Base-by-base conservation (phyloP, 2,113 vertebrate genomes). In the Festucalex cinctus region DNA sequence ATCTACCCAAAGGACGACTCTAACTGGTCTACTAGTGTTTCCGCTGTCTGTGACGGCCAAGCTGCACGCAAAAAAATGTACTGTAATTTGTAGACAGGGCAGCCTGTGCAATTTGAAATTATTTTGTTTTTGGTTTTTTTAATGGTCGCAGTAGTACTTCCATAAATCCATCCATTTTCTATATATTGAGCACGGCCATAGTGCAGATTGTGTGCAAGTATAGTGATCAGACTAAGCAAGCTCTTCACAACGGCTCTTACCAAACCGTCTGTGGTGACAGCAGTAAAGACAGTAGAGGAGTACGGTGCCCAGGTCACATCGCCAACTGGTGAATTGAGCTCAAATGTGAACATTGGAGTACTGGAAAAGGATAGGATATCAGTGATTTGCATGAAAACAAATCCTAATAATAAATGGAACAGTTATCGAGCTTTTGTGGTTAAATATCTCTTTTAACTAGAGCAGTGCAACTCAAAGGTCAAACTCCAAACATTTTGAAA, bases 231-330 rank as follows among this genome's bases (percentile, higher is more conserved):
- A n/a, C n/a, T n/a, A n/a, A n/a, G n/a, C n/a, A n/a, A n/a, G n/a
- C 28, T 32, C 28, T 32, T 32, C 39, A 41, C 39, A 41, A 46
- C 48, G 8, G 58, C 22, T 69, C 91, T 92, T 80, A 96, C 94
- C 88, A 86, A 93, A 75, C 95, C 92, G 46, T 94, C 90, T 32
- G 76, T 91, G 79, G 94, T 98, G 74, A 96, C 94, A 9, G 94
- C 95, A 13, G 95, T 91, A 78, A 97, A 96, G 22, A 96, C 92
- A 0, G 94, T 97, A 66, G 96, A 98, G 63, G 95, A 98, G 71
- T 96, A 95, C 0, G 95, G 93, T 2, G 95, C 87, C 96, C 96
- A 98, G 0, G 93, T 92, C 46, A 98, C 93, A 1, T 98, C 95
- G 0, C 90, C 94, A 37, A 98, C 95, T 0, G 93, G 86, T 60